phyloP scores from a whole-genome alignment of 2,113 vertebrate genomes.

The Siniperca knerii region DNA sequence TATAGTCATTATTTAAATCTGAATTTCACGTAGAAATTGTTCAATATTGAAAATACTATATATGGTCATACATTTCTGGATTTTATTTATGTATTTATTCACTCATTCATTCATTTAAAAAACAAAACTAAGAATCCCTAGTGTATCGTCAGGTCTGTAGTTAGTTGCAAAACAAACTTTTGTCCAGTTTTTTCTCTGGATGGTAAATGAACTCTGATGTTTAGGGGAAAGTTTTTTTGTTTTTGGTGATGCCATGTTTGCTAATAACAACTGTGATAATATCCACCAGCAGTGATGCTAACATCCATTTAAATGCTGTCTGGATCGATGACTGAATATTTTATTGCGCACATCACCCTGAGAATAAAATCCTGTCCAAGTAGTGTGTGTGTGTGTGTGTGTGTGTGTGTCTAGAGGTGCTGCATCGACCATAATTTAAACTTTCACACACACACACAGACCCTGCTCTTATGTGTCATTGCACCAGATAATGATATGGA shows the following conservation, averaged over 20 bases:
- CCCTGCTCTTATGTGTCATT: not conserved
- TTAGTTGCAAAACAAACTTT: not conserved
- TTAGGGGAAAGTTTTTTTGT: not conserved
- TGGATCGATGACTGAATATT: not conserved
- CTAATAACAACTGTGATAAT: not conserved
- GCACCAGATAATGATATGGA: constrained; percentile 39
- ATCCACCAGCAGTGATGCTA: constrained; percentile 2
- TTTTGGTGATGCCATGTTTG: not conserved
- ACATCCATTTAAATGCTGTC: not conserved
- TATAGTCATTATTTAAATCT: too few relatives aligned
- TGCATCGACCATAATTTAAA: not conserved
- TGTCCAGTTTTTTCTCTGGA: not conserved
- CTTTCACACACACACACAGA: not conserved
- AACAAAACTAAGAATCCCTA: too few relatives aligned
- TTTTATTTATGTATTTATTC: not conserved
- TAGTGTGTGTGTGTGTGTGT: constrained; percentile 18
- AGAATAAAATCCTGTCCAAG: not conserved
- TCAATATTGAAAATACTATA: not conserved
- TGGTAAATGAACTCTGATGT: not conserved
- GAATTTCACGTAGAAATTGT: too few relatives aligned
- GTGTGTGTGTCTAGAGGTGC: not conserved
- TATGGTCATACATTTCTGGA: not conserved
- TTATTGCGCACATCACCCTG: not conserved
- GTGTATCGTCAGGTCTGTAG: not conserved
- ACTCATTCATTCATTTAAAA: too few relatives aligned